Conservation (phyloP, 2,113 vertebrate genomes). For the Bufo gargarizans region DNA sequence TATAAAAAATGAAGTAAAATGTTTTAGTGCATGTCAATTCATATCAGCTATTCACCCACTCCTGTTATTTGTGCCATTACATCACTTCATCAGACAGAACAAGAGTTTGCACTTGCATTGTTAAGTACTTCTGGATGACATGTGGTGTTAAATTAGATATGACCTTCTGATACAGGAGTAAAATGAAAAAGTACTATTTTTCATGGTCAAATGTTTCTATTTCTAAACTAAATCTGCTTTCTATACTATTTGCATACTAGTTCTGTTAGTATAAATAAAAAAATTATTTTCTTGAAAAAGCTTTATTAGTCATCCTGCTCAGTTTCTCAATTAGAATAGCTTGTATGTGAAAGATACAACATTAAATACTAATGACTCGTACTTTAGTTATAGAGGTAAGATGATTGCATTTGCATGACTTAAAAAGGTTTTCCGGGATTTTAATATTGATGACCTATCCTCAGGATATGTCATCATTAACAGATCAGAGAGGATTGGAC, state of each 20-base stretch:
- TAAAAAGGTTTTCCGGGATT: too few relatives aligned
- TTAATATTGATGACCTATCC: too few relatives aligned
- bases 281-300: too few relatives aligned
- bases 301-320: too few relatives aligned
- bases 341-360: too few relatives aligned
- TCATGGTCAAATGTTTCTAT: neutral
- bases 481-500: too few relatives aligned
- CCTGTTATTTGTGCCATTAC: slow-evolving; percentile 41
- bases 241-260: neutral
- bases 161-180: slow-evolving; percentile 7
- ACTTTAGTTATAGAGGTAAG: too few relatives aligned
- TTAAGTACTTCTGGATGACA: slow-evolving; percentile 41
- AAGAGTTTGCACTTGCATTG: slow-evolving; percentile 53
- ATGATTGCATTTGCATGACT: too few relatives aligned
- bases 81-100: slow-evolving; percentile 45
- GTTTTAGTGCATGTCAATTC: slow-evolving; percentile 32
- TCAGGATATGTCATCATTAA: too few relatives aligned
- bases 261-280: neutral
- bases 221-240: neutral
- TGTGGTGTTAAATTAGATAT: slow-evolving; percentile 39
- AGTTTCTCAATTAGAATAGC: too few relatives aligned
- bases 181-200: neutral
- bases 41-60: slow-evolving; percentile 13
- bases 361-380: too few relatives aligned
- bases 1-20: neutral